These are phyloP conservation scores for Xyrauchen texanus DNA, from an alignment of 2,113 vertebrate genomes.

Conservation along the genomic window DNA sequence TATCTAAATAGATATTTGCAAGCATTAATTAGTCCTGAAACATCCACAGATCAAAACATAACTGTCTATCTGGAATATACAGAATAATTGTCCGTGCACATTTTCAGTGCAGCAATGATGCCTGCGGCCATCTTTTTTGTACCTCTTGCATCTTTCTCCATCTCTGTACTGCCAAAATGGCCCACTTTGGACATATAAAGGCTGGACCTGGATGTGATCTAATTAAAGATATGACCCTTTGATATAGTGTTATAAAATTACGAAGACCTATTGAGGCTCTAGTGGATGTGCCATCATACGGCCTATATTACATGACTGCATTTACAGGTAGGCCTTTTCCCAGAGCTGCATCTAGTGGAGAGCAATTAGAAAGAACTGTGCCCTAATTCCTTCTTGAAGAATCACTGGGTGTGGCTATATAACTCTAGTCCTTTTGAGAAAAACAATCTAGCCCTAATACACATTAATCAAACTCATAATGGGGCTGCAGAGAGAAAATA, in stretches of 20 bases:
- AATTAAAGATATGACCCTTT: neutral
- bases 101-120: neutral
- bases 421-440: neutral
- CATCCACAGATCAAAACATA: neutral
- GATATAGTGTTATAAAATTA: no score
- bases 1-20: no score
- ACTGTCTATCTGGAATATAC: neutral
- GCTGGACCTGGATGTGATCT: neutral
- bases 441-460: neutral
- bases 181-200: neutral
- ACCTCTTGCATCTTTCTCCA: neutral
- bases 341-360: constrained; percentile 28
- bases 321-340: neutral
- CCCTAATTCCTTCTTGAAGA: constrained; percentile 39
- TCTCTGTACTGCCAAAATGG: neutral
- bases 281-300: neutral
- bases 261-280: neutral
- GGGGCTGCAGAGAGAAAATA: neutral
- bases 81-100: neutral
- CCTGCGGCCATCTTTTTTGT: no score
- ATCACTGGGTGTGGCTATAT: constrained; percentile 27
- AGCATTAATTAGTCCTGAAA: neutral
- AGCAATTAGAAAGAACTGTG: constrained; percentile 1
- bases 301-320: constrained; percentile 18
- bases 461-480: neutral